Base-by-base conservation (phyloP, 2,113 vertebrate genomes). In the Sterna hirundo region DNA sequence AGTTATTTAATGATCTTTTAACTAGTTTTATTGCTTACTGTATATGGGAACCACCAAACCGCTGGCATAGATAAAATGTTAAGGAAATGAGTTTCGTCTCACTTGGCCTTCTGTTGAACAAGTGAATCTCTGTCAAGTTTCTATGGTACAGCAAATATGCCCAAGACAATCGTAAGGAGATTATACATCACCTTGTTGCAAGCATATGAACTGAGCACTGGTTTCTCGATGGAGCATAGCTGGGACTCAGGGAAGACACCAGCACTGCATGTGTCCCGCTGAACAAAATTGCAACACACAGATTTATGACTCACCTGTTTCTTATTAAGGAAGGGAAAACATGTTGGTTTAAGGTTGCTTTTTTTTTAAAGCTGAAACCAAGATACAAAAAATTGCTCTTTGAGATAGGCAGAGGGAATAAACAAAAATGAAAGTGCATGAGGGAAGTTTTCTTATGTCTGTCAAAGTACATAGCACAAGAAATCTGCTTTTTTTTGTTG, bases 1-100 rank as follows among this genome's bases (percentile, higher is more conserved):
- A 91, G 66, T 94, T 94, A 89, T 88, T 92, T 96, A 93, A 94
- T 91, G 78, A 91, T 85, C 78, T 95, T 95, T 90, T 91, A 95
- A 96, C 83, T 94, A 83, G 84, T 95, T 97, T 95, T 96, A 95
- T 79, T 94, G 62, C 69, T 94, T 86, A 69, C 44, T 80, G 61
- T 86, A 91, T 77, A 85, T 57, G 90, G 90, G 71, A 87, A 93
- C 42, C 29, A 91, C 75, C 70, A 79, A 94, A 95, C 13, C 6
- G 7, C 87, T 61, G n/a, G 81, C 49, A 69, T 15, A 74, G 60
- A 93, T 86, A 91, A 93, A 72, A 84, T 12, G 51, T 22, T 74
- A 62, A 62, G 68, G 81, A 86, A 97, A 70, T 64, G 1, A 75
- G 55, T 93, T 89, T 90, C 4, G 0, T 93, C 62, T 79, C 77